Evolutionary conservation across 1,140 invertebrate species (phyloP).

Genomic region (Sycophila sp.): DNA sequence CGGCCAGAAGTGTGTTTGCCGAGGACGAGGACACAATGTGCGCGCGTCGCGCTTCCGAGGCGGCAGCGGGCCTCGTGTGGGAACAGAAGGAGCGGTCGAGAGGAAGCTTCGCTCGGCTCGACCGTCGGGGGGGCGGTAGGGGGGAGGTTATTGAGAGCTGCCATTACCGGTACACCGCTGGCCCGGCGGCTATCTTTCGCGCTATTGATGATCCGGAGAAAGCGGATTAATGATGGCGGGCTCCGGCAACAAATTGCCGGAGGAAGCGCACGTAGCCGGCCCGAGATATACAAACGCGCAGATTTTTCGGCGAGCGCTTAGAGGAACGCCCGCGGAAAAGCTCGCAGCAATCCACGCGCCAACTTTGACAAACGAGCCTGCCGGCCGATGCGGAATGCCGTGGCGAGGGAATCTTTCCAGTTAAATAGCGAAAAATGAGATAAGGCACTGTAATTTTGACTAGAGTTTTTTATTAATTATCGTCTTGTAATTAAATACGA

Average conservation of each 20-base stretch:
- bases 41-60: slow-evolving; percentile 28
- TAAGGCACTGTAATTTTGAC: too few species aligned
- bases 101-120: background rate
- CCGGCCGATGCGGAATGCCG: too few species aligned
- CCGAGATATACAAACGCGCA: background rate
- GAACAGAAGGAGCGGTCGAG: slow-evolving; percentile 47
- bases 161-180: slow-evolving; percentile 64
- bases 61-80: slow-evolving; percentile 49
- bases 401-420: too few species aligned
- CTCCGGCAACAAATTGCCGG: slow-evolving; percentile 56
- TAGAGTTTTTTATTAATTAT: too few species aligned
- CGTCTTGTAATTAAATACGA: too few species aligned
- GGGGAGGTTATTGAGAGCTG: slow-evolving; percentile 63
- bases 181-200: slow-evolving; percentile 61
- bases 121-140: slow-evolving; percentile 36
- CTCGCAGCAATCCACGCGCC: too few species aligned
- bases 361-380: too few species aligned
- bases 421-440: too few species aligned
- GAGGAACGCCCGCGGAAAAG: too few species aligned
- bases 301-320: background rate
- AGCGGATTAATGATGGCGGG: slow-evolving; percentile 59
- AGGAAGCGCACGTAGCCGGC: background rate
- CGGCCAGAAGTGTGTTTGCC: slow-evolving; percentile 44
- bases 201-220: slow-evolving; percentile 62
- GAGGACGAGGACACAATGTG: slow-evolving; percentile 42